Conservation (phyloP, 2,113 vertebrate species). For the Rhea pennata region DNA sequence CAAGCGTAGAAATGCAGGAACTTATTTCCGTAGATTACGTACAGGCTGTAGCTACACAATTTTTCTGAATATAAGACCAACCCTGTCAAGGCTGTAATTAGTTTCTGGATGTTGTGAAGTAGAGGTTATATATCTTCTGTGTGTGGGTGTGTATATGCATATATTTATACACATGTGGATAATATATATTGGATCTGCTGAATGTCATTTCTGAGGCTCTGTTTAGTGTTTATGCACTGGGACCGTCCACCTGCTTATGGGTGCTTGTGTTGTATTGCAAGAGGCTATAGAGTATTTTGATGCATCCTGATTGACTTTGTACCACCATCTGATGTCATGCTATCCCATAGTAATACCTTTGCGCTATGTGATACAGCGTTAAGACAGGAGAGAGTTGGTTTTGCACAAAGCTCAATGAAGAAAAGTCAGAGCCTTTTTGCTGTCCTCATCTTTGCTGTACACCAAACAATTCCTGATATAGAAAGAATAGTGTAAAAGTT, state of each 20-base stretch:
- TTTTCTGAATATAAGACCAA: background rate
- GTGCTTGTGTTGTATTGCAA: background rate
- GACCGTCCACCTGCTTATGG: background rate
- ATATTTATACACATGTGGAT: background rate
- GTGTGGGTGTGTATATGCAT: too few species aligned
- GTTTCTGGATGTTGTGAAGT: background rate
- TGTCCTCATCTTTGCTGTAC: background rate
- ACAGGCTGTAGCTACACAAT: background rate
- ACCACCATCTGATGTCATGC: background rate
- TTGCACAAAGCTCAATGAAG: background rate
- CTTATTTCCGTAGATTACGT: background rate
- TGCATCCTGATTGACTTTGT: background rate
- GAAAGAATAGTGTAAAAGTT: background rate
- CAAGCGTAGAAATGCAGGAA: background rate
- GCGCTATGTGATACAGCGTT: background rate
- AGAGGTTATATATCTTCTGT: background rate
- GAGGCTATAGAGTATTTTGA: background rate
- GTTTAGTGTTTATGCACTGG: background rate
- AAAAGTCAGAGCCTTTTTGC: background rate
- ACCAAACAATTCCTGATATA: background rate
- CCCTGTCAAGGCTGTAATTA: slow-evolving; percentile 26
- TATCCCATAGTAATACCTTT: background rate
- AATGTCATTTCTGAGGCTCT: background rate
- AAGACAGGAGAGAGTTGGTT: background rate
- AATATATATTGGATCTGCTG: background rate